These are phyloP conservation scores for Coluber constrictor DNA, from an alignment of 2,797 vertebrate genomes.

Conservation along the genomic window DNA sequence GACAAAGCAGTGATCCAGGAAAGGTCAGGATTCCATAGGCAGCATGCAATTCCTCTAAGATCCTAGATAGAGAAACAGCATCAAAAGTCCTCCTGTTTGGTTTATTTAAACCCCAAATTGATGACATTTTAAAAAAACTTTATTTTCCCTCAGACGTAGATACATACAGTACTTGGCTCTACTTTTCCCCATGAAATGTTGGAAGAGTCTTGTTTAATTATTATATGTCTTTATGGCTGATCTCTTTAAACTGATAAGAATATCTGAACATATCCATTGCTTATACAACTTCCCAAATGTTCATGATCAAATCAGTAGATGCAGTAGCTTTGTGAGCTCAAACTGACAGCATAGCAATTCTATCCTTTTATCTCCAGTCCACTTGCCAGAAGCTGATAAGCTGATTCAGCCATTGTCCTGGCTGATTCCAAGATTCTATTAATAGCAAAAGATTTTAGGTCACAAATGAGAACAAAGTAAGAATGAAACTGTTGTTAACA, in stretches of 20 bases:
- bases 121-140: background rate
- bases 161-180: background rate
- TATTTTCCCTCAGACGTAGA: background rate
- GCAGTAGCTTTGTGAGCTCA: background rate
- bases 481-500: background rate
- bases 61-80: background rate
- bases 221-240: background rate
- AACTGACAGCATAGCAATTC: background rate
- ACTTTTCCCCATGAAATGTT: background rate
- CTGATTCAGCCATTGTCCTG: background rate
- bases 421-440: background rate
- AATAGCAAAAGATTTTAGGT: background rate
- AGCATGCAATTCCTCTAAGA: background rate
- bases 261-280: background rate
- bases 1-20: too few species aligned
- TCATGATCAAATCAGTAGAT: background rate
- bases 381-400: background rate
- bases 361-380: background rate
- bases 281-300: background rate
- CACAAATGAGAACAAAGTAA: background rate
- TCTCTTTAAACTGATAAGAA: background rate
- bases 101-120: background rate
- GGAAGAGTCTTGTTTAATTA: background rate
- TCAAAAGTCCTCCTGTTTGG: background rate
- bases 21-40: background rate